Conservation (phyloP, 1,140 invertebrate species). For the Aphaenogaster ashmeadi region DNA sequence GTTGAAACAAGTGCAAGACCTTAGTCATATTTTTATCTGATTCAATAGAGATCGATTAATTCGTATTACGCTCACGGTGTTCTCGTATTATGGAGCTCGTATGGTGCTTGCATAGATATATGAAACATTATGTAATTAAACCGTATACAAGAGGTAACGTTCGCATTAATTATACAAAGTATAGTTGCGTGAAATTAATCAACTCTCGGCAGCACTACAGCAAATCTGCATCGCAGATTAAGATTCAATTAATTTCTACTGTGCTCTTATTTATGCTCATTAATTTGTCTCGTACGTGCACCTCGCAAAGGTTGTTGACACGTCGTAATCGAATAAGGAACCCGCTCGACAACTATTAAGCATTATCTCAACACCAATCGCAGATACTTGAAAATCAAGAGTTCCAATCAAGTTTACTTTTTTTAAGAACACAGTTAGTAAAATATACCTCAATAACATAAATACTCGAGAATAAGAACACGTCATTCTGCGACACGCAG, state of each 20-base stretch:
- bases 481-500: background rate
- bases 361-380: constrained; percentile 14
- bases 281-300: constrained; percentile 46
- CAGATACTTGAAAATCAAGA: constrained; percentile 19
- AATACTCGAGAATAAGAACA: background rate
- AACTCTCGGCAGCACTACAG: background rate
- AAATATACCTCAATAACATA: background rate
- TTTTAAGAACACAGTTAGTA: background rate
- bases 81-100: constrained; percentile 14
- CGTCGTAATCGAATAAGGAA: constrained; percentile 56
- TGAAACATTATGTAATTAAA: constrained; percentile 56
- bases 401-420: background rate
- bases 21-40: background rate
- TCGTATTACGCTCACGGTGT: background rate
- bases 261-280: constrained; percentile 53
- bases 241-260: constrained; percentile 54
- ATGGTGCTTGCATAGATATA: background rate
- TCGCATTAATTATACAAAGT: constrained; percentile 50
- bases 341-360: constrained; percentile 37
- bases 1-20: background rate
- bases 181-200: constrained; percentile 50
- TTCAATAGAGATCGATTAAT: constrained; percentile 31
- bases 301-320: constrained; percentile 44
- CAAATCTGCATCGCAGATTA: constrained; percentile 53
- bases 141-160: background rate